These are phyloP conservation scores for Hartigia nigra DNA, from an alignment of 2,888 invertebrate species.

Conservation along the genomic window DNA sequence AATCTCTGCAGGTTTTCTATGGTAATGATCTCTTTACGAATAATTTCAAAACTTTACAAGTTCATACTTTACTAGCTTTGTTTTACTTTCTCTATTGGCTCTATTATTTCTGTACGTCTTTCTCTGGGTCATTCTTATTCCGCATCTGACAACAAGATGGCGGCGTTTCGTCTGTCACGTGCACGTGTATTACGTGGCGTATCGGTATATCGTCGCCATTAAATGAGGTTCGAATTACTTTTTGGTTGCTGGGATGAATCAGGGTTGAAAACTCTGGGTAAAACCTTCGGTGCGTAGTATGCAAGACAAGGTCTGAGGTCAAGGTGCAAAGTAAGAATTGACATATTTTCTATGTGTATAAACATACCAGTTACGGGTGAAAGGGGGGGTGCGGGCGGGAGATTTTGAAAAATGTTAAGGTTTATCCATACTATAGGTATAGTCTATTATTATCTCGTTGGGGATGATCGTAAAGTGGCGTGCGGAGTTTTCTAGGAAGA, in stretches of 20 bases:
- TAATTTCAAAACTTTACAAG: not conserved
- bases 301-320: not conserved
- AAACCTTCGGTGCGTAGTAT: not conserved
- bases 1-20: not conserved
- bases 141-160: not conserved
- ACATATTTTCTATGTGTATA: not conserved
- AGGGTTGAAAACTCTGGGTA: not conserved
- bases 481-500: constrained; percentile 10
- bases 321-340: not conserved
- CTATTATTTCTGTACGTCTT: too few relatives aligned
- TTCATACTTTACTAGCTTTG: not conserved
- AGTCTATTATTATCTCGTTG: constrained; percentile 2
- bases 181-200: not conserved
- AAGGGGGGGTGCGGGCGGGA: too few relatives aligned
- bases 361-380: too few relatives aligned
- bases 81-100: not conserved
- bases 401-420: not conserved
- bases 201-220: not conserved
- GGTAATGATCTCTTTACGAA: not conserved
- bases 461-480: constrained; percentile 1
- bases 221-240: not conserved
- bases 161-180: not conserved
- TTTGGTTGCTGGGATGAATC: not conserved
- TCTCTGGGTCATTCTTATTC: not conserved
- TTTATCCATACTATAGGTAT: not conserved